Percentiles rank a stretch among this genome's conserved stretches.
Conservation (phyloP, 1,140 invertebrate genomes). For the Drosophila bipectinata region DNA sequence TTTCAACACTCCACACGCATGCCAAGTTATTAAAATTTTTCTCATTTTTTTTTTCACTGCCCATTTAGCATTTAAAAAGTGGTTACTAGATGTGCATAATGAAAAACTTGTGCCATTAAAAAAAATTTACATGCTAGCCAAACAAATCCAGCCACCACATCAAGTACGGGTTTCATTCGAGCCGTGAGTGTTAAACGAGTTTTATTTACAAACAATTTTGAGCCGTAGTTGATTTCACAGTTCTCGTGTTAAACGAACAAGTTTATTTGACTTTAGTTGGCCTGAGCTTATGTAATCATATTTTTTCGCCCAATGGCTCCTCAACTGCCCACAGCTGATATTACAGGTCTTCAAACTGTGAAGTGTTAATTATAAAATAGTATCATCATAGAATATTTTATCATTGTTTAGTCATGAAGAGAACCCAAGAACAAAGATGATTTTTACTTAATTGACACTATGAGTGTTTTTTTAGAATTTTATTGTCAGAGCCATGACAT, state of each 20-base stretch:
- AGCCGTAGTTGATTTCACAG: slow-evolving; percentile 61
- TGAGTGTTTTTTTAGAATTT: neutral
- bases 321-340: slow-evolving; percentile 12
- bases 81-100: slow-evolving; percentile 40
- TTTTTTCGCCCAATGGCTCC: slow-evolving; percentile 12
- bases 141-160: slow-evolving; percentile 24
- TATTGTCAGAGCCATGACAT: slow-evolving; percentile 13
- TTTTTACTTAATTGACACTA: slow-evolving; percentile 12
- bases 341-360: neutral
- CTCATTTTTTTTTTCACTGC: slow-evolving; percentile 14
- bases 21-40: slow-evolving; percentile 22
- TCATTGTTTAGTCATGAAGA: slow-evolving; percentile 23
- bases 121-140: slow-evolving; percentile 68
- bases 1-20: slow-evolving; percentile 24
- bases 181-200: slow-evolving; percentile 60
- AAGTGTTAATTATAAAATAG: neutral
- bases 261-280: slow-evolving; percentile 56
- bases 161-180: slow-evolving; percentile 41
- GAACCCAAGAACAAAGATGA: slow-evolving; percentile 2
- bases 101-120: slow-evolving; percentile 79
- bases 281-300: slow-evolving; percentile 60
- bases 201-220: slow-evolving; percentile 79
- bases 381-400: neutral
- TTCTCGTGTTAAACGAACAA: slow-evolving; percentile 77
- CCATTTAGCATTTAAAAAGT: slow-evolving; percentile 12